Evolutionary conservation across 2,888 invertebrate genomes (phyloP).

Genomic region (Drosophila tripunctata): DNA sequence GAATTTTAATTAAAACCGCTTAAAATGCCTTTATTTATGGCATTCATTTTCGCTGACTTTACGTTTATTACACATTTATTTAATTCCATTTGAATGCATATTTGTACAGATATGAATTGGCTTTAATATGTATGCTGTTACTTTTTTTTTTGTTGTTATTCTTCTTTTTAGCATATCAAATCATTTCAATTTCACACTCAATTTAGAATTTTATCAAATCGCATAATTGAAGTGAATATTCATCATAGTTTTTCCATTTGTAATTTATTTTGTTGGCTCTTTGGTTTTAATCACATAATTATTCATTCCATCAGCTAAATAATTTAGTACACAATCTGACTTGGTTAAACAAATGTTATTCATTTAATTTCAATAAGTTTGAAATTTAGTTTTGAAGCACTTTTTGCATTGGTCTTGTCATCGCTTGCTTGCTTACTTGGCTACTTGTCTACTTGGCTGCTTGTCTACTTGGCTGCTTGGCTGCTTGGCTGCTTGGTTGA

Average conservation of each 20-base stretch:
- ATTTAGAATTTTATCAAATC: slow-evolving; percentile 18
- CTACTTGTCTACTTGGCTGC: too few relatives aligned
- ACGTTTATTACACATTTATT: neutral
- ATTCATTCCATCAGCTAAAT: slow-evolving; percentile 38
- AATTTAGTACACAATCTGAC: slow-evolving; percentile 23
- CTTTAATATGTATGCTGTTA: too few relatives aligned
- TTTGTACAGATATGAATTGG: neutral
- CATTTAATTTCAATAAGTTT: slow-evolving; percentile 30
- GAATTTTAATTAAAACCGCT: neutral
- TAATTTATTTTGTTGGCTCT: neutral
- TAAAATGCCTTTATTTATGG: neutral
- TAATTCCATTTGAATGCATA: slow-evolving; percentile 1
- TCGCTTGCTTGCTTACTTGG: too few relatives aligned
- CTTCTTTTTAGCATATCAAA: slow-evolving; percentile 13
- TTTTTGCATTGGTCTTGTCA: slow-evolving; percentile 20
- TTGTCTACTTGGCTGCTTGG: too few relatives aligned
- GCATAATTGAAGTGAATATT: slow-evolving; percentile 6
- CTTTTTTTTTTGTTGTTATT: neutral
- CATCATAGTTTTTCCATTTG: slow-evolving; percentile 5
- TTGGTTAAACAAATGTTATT: slow-evolving; percentile 3
- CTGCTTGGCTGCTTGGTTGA: slow-evolving; percentile 14
- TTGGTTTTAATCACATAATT: slow-evolving; percentile 29
- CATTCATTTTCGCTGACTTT: neutral
- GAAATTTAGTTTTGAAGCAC: slow-evolving; percentile 5
- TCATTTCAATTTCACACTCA: slow-evolving; percentile 24